Evolutionary conservation across 2,888 invertebrate genomes (phyloP).

Genomic region (Gymnocheta viridis): DNA sequence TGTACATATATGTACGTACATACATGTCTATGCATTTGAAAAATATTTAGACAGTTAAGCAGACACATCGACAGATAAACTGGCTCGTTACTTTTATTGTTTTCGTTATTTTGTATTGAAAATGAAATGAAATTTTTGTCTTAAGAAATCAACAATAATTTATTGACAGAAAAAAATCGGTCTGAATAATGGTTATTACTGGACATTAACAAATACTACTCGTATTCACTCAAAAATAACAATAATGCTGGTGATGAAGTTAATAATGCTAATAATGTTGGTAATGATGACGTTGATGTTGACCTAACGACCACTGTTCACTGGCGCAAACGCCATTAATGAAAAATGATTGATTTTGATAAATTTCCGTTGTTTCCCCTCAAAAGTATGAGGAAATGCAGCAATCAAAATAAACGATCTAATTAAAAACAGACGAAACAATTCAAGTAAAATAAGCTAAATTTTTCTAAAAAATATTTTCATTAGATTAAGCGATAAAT

Average conservation of each 20-base stretch:
- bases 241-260: background rate
- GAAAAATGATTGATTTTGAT: conserved; percentile 38
- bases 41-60: background rate
- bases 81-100: background rate
- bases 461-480: too few species aligned
- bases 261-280: conserved; percentile 1
- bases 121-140: too few species aligned
- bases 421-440: background rate
- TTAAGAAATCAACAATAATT: conserved; percentile 33
- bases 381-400: background rate
- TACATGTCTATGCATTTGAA: background rate
- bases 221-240: background rate
- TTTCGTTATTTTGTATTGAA: background rate
- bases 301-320: conserved; percentile 1
- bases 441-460: background rate
- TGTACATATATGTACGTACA: background rate
- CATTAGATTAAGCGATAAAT: background rate
- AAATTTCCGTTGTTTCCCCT: background rate
- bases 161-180: conserved; percentile 10
- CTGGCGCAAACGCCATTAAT: background rate
- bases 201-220: conserved; percentile 32
- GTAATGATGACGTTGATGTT: conserved; percentile 30
- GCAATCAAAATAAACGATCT: conserved; percentile 1
- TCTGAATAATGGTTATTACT: conserved; percentile 43
- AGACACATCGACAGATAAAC: background rate